These are phyloP conservation scores for Pseudoips prasinana DNA, from an alignment of 2,888 invertebrate genomes.

Conservation along the genomic window DNA sequence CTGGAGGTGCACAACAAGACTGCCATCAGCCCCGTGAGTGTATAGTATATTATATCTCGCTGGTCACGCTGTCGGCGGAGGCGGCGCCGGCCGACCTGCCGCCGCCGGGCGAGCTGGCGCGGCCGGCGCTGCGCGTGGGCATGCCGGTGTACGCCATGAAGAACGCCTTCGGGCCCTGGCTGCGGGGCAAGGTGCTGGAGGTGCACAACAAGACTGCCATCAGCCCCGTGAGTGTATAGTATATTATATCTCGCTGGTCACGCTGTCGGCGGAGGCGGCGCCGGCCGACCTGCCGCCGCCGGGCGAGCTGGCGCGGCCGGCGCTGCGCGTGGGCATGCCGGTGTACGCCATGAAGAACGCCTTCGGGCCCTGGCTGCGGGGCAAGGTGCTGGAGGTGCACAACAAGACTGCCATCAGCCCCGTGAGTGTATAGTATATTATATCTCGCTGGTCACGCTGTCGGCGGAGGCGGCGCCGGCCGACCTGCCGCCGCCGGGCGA, in stretches of 20 bases:
- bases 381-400: constrained; percentile 72
- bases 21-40: too few species aligned
- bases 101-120: constrained; percentile 73
- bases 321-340: constrained; percentile 63
- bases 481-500: constrained; percentile 82
- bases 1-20: constrained; percentile 63
- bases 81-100: constrained; percentile 77
- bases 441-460: constrained; percentile 61
- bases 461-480: constrained; percentile 59
- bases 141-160: constrained; percentile 83
- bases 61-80: constrained; percentile 60
- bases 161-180: constrained; percentile 84
- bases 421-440: too few species aligned
- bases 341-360: constrained; percentile 85
- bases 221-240: too few species aligned
- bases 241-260: too few species aligned
- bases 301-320: constrained; percentile 72
- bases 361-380: constrained; percentile 85
- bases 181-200: constrained; percentile 78
- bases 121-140: constrained; percentile 72
- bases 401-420: constrained; percentile 44
- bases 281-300: constrained; percentile 80
- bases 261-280: constrained; percentile 55
- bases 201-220: constrained; percentile 51
- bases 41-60: too few species aligned